Evolutionary conservation across 2,797 vertebrate genomes (phyloP).

Genomic region (Phataginus tricuspis): DNA sequence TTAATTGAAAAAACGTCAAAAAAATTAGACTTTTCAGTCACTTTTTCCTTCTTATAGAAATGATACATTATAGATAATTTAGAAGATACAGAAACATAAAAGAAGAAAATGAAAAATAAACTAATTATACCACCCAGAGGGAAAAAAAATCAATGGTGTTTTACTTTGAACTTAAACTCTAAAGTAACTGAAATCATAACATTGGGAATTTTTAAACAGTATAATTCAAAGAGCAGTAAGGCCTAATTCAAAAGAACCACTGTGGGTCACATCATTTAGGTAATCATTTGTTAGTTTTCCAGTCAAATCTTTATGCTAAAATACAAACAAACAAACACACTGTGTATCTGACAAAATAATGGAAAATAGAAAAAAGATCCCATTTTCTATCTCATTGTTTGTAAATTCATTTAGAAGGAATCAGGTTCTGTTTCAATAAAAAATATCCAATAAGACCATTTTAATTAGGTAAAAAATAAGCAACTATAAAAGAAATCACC

Average conservation of each 20-base stretch:
- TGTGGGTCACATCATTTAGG: not conserved
- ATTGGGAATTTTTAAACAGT: not conserved
- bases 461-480: slow-evolving; percentile 19
- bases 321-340: not conserved
- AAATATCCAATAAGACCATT: not conserved
- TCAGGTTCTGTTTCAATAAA: not conserved
- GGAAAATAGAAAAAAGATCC: not conserved
- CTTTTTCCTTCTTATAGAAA: slow-evolving; percentile 19
- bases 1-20: not conserved
- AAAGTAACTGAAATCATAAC: not conserved
- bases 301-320: not conserved
- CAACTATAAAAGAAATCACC: slow-evolving; percentile 21
- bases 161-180: slow-evolving; percentile 46
- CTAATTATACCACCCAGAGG: not conserved
- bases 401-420: slow-evolving; percentile 27
- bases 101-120: not conserved
- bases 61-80: not conserved
- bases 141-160: not conserved
- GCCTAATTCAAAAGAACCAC: not conserved
- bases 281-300: slow-evolving; percentile 33
- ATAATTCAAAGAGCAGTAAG: not conserved
- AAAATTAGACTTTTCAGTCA: not conserved
- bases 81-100: slow-evolving; percentile 19
- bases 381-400: not conserved
- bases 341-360: not conserved